Base-by-base conservation (phyloP, 2,113 vertebrate species). In the Hoplias malabaricus region DNA sequence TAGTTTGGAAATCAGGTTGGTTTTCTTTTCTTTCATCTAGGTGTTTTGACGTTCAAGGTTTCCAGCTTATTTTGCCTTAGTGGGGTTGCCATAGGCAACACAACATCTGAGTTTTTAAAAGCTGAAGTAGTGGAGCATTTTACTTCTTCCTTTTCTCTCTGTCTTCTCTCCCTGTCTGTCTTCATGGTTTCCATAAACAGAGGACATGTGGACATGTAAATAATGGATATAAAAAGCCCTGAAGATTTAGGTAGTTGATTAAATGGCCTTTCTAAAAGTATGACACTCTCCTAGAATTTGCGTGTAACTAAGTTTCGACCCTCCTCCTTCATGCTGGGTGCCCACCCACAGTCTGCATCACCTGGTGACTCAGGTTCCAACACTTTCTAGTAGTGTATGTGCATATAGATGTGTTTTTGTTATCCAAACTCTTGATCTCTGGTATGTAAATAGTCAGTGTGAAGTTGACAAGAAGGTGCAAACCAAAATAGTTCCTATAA, bases 201-300 rank as follows among this genome's bases (percentile, higher is more conserved):
- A 81, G 75, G 82, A 81, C 71, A 29, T 75, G 70, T 80, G 61
- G 79, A 78, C 43, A 72, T 78, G 61, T 84, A 78, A 84, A 84
- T 50, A 83, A 63, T 78, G 69, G 75, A 66, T 53, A 71, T 72
- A 69, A 72, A 78, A 81, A 53, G 67, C 5, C 25, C 6, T 34
- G 56, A 6, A 31, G 77, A 40, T 82, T 83, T 63, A 71, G 31
- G 67, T 78, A 50, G 70, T 14, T 69, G 74, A 70, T 63, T 69
- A 69, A 69, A 59, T 19, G 1, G 33, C 54, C 53, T 67, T 29
- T 56, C 53, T 53, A 43, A 12, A n/a, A 73, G 31, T 10, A 21
- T 43, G 46, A 63, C n/a, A n/a, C n/a, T 54, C 4, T 21, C 46
- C 29, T 53, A 6, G 10, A 4, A 4, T 46, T 73, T 25, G 23